Base-by-base conservation (phyloP, 2,113 vertebrate genomes). In the Xyrauchen texanus region DNA sequence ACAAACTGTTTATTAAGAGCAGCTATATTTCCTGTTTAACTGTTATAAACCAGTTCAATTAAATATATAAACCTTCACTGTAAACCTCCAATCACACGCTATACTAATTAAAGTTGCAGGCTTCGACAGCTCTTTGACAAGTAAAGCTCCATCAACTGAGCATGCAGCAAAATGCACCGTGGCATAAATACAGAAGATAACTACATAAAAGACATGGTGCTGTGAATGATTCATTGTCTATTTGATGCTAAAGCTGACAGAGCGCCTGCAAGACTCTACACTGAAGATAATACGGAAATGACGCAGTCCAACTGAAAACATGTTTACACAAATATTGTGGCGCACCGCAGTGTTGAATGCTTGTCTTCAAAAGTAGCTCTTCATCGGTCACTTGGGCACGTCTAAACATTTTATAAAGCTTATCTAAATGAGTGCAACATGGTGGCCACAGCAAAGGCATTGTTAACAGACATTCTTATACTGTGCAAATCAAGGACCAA, bases 261-360 rank as follows among this genome's bases (percentile, higher is more conserved):
- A 13, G 58, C 12, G 4, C 9, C 55, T 76, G 44, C 13, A 10
- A 77, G 53, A 67, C 21, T 11, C 12, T 51, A 16, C 34, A 34
- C 15, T 60, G 2, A 42, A 52, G 12, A 46, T 80, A 53, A 63
- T 61, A 84, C 70, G 16, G 65, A 81, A 81, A 78, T 60, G 82
- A 67, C 47, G 49, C n/a, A 83, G 44, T 68, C 55, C 46, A 34
- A 11, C 47, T 66, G 66, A 67, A 76, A 81, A 78, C 51, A 8
- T 49, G 51, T 72, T 55, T 42, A 21, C 8, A 52, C 65, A 70
- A 21, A 42, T 45, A 72, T 4, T 0, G 10, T 16, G 45, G 8
- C 6, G n/a, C 9, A 15, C 7, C 44, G 45, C 15, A 3, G 46
- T 61, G 12, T 61, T 55, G 42, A 42, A 49, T 3, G 6, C 64